These are phyloP conservation scores for Hippocampus comes DNA, from an alignment of 2,113 vertebrate species.

Conservation along the genomic window DNA sequence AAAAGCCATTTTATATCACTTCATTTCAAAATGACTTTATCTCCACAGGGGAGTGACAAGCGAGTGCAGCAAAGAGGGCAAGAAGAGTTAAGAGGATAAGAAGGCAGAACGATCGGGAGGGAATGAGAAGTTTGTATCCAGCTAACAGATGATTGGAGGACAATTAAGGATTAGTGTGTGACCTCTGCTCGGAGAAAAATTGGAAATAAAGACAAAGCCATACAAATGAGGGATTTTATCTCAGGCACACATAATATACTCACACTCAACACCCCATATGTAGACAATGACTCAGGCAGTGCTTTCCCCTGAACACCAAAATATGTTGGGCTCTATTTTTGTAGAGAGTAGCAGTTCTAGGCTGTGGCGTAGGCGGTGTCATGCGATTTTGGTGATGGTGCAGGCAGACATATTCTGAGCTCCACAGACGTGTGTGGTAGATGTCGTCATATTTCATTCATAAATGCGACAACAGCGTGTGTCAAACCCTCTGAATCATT, in stretches of 20 bases:
- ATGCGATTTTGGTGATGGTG: no score
- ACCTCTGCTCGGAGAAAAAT: conserved; percentile 37
- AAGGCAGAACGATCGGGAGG: conserved; percentile 7
- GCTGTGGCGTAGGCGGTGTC: no score
- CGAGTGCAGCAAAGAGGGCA: conserved; percentile 23
- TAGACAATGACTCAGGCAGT: conserved; percentile 11
- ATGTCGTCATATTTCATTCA: no score
- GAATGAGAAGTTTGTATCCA: conserved; percentile 29
- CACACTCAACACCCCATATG: conserved; percentile 5
- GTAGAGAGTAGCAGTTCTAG: no score
- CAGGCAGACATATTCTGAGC: no score
- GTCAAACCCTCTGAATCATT: no score
- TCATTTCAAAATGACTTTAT: conserved; percentile 54
- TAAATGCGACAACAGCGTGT: no score
- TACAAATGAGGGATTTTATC: conserved; percentile 14
- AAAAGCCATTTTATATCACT: conserved; percentile 57
- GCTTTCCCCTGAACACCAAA: conserved; percentile 4
- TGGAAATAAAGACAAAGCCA: conserved; percentile 33
- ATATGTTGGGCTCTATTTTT: not conserved
- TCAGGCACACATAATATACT: conserved; percentile 9
- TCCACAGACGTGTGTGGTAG: no score
- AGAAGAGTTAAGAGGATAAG: conserved; percentile 7
- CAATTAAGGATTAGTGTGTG: conserved; percentile 47
- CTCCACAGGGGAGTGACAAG: conserved; percentile 48
- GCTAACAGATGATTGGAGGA: conserved; percentile 47